Percentiles rank a stretch among this genome's conserved stretches.
Conservation (phyloP, 1,140 invertebrate species). For the Macrosteles quadrilineatus region DNA sequence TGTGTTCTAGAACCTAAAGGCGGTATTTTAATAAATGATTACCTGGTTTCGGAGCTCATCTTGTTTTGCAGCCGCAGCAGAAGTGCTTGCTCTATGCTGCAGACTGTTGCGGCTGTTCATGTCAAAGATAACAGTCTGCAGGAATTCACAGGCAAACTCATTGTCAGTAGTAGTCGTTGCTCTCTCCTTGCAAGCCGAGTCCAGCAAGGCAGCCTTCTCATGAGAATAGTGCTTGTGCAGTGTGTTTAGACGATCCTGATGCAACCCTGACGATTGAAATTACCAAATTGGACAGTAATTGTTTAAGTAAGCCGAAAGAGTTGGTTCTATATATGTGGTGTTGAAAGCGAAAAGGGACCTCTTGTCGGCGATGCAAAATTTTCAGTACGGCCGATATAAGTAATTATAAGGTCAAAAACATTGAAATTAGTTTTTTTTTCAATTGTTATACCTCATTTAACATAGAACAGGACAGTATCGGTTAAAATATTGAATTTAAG, state of each 20-base stretch:
- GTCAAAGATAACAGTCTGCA: constrained; percentile 44
- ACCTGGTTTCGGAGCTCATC: constrained; percentile 47
- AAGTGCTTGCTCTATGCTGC: constrained; percentile 43
- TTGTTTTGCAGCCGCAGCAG: constrained; percentile 47
- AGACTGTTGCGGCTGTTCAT: constrained; percentile 42
- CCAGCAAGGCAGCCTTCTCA: constrained; percentile 45
- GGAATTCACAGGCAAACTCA: constrained; percentile 38
- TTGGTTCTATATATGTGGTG: not conserved
- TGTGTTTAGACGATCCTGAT: constrained; percentile 54
- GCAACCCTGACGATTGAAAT: constrained; percentile 48
- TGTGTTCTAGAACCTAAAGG: too few relatives aligned
- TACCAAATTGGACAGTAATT: not conserved
- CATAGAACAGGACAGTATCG: too few relatives aligned
- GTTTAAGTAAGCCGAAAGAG: not conserved
- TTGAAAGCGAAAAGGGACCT: too few relatives aligned
- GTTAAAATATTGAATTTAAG: too few relatives aligned
- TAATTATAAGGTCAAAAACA: too few relatives aligned
- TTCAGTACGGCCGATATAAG: too few relatives aligned
- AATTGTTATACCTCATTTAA: too few relatives aligned
- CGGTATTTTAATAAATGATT: too few relatives aligned
- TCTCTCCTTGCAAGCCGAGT: constrained; percentile 43
- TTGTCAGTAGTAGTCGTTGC: constrained; percentile 40
- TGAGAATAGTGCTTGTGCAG: constrained; percentile 57
- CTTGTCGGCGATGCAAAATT: too few relatives aligned
- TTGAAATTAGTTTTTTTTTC: too few relatives aligned